Base-by-base conservation (phyloP, 2,113 vertebrate genomes). In the Amazona guildingii region DNA sequence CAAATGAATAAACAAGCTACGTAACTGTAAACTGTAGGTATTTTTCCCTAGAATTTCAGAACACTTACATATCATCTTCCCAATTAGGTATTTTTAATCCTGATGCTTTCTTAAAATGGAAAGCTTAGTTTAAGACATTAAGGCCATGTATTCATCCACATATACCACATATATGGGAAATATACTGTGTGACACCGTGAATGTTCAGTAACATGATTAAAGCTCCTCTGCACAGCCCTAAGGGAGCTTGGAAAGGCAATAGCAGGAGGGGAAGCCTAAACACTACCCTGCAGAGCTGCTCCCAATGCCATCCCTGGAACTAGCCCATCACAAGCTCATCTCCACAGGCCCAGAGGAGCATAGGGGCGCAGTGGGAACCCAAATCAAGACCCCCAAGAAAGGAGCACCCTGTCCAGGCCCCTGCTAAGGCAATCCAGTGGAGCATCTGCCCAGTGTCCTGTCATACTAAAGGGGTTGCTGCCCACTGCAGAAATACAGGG, bases 201-300 rank as follows among this genome's bases (percentile, higher is more conserved):
- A 16, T 12, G n/a, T 49, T 41, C 0, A 0, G 33, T 63, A 37
- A 18, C 1, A 1, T 29, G 51, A 29, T 17, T 10, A 11, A 18
- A 17, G 16, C 61, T 91, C 29, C 16, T 85, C 51, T 67, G 59
- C 13, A 7, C 46, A 37, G n/a, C 14, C 27, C 31, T 13, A 7
- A 2, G 21, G 69, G 39, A 24, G 21, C 74, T 13, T 59, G 61
- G 33, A 51, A 39, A 59, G 33, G 37, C 8, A 8, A 1, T 48
- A n/a, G 28, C 20, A 18, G 44, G 44, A 41, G 27, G 6, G 15
- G 12, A 21, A 57, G 19, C 57, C 57, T 59, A 59, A 59, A n/a
- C 6, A 14, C 20, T 59, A n/a, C 64, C 7, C 18, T 23, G 24
- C 1, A 3, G 37, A 7, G 44, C 51, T 61, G 51, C 33, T 79